A percentile compares a stretch with the other conserved stretches of the same genome.
phyloP scores from a whole-genome alignment of 2,113 vertebrate genomes.

The Dipodomys stephensi region DNA sequence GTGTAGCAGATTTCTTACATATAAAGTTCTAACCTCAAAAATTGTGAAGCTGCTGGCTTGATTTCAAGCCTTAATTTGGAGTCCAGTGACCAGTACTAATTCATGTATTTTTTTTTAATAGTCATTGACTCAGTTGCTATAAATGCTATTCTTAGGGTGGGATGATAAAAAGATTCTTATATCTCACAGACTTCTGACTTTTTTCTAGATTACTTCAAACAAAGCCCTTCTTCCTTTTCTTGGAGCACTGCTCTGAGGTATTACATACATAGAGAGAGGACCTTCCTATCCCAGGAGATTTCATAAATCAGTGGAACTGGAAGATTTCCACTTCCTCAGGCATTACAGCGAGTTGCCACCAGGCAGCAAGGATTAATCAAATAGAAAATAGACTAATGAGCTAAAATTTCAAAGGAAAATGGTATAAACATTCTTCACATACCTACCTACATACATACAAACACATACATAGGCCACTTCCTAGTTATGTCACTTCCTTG shows the following conservation, averaged over 20 bases:
- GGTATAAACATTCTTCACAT: neutral
- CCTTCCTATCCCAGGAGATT: neutral
- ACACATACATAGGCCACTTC: neutral
- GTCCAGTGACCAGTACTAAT: neutral
- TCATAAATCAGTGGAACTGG: neutral
- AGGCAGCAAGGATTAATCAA: neutral
- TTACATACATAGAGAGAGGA: neutral
- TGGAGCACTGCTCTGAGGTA: neutral
- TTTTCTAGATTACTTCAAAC: neutral
- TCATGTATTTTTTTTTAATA: neutral
- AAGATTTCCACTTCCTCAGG: neutral
- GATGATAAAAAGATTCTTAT: neutral
- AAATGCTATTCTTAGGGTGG: neutral
- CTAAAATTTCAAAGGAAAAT: neutral
- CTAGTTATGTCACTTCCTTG: neutral
- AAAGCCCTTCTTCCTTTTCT: neutral
- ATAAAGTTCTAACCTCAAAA: neutral
- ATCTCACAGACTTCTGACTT: no score
- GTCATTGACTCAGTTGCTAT: neutral
- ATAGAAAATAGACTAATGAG: neutral
- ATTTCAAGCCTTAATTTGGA: conserved; percentile 18
- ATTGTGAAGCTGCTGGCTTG: neutral
- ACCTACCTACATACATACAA: no score
- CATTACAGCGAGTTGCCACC: neutral
- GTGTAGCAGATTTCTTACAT: conserved; percentile 7